Base-by-base conservation (phyloP, 2,113 vertebrate species). In the Cavia aperea region DNA sequence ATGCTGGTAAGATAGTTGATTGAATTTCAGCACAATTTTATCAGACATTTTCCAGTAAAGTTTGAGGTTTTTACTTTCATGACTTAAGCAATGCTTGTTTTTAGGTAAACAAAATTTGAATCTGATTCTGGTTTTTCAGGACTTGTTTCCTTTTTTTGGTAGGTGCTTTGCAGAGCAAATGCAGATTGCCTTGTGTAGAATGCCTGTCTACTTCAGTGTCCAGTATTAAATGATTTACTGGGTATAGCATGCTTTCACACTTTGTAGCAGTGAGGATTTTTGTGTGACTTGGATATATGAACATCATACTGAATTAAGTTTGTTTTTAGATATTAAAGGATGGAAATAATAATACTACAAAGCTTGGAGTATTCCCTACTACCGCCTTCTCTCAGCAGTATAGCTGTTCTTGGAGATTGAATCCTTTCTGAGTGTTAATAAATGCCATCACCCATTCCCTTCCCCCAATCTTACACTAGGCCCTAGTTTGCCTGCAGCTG, bases 401-500 rank as follows among this genome's bases (percentile, higher is more conserved):
- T 60, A 92, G 88, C n/a, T 92, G 68, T 88, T 73, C 58, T 68
- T 83, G 60, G 81, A 81, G 65, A 79, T 96, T 88, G 96, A 95
- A 94, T 83, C 86, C 54, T 90, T 21, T 51, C 81, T 93, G 72
- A 9, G 77, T 94, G 92, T 92, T 97, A 94, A 93, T 96, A 97
- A 95, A 95, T 95, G 88, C 95, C 91, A 33, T 68, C 89, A 75
- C 7, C 66, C 88, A 78, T 84, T 96, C 97, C 97, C 97, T 96
- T 96, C 95, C 94, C 93, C 77, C 94, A 68, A 56, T 75, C 73
- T 81, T 81, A 68, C 26, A 29, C 85, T 89, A 88, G 65, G 96
- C 91, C 81, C 95, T 96, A 39, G 94, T 96, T 97, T 97, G 96
- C 97, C 96, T 96, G 96, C 97, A 98, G 97, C 97, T 97, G 97